Evolutionary conservation across 2,888 invertebrate genomes (phyloP).

Genomic region (Zeuzera pyrina): DNA sequence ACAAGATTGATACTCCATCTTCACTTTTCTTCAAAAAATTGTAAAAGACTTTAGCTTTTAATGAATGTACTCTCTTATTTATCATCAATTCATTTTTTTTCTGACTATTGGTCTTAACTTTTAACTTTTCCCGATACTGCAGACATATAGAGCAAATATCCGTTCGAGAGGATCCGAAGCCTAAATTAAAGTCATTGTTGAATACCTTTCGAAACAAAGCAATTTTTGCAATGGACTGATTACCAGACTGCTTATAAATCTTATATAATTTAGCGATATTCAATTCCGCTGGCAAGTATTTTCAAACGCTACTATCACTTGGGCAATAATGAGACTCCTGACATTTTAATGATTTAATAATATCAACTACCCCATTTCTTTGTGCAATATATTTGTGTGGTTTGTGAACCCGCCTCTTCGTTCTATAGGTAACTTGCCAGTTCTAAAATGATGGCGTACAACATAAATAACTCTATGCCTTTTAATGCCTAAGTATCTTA

Average conservation of each 20-base stretch:
- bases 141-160: conserved; percentile 18
- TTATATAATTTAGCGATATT: conserved; percentile 14
- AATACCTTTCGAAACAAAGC: conserved; percentile 18
- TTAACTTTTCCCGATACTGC: conserved; percentile 15
- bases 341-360: conserved; percentile 1
- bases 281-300: conserved; percentile 15
- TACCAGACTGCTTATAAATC: conserved; percentile 13
- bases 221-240: conserved; percentile 8
- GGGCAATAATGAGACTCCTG: neutral
- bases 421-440: too few relatives aligned
- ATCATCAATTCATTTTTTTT: conserved; percentile 12
- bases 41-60: conserved; percentile 11
- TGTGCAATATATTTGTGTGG: too few relatives aligned
- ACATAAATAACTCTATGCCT: too few relatives aligned
- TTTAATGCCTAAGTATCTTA: too few relatives aligned
- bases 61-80: conserved; percentile 12
- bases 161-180: conserved; percentile 16
- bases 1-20: conserved; percentile 6
- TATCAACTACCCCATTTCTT: too few relatives aligned
- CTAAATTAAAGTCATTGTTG: conserved; percentile 16
- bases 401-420: too few relatives aligned
- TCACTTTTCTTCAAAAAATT: conserved; percentile 4
- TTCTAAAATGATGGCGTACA: too few relatives aligned
- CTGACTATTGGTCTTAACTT: conserved; percentile 9
- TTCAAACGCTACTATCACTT: conserved; percentile 6